Evolutionary conservation across 2,113 vertebrate species (phyloP).

Genomic region (Chamaea fasciata): DNA sequence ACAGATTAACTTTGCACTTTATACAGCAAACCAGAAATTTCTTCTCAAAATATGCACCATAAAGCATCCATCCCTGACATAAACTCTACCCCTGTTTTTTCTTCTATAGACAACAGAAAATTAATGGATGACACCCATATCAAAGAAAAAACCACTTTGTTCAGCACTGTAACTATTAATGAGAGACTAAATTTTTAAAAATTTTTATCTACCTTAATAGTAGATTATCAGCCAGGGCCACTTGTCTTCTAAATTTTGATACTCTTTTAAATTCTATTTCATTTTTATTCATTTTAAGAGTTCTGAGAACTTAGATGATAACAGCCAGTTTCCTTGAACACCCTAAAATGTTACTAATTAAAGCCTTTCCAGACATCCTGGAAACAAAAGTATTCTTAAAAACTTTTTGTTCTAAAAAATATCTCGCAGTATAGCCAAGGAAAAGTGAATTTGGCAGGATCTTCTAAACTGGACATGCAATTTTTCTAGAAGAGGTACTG

Average conservation of each 20-base stretch:
- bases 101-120: neutral
- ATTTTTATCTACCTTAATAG: neutral
- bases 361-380: neutral
- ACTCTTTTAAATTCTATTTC: neutral
- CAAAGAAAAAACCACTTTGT: neutral
- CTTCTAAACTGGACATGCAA: neutral
- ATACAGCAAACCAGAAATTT: neutral
- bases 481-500: neutral
- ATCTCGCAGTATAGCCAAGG: neutral
- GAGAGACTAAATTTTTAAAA: neutral
- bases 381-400: neutral
- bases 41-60: neutral
- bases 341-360: neutral
- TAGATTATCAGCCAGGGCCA: neutral
- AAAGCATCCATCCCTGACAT: neutral
- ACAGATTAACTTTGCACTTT: neutral
- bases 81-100: neutral
- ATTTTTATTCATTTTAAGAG: neutral
- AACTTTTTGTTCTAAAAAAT: neutral
- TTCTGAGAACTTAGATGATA: neutral
- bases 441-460: neutral
- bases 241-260: neutral
- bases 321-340: neutral
- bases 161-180: neutral
- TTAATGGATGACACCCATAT: neutral